These are phyloP conservation scores for Otolemur garnettii DNA, from an alignment of 2,113 vertebrate genomes.

Conservation along the genomic window DNA sequence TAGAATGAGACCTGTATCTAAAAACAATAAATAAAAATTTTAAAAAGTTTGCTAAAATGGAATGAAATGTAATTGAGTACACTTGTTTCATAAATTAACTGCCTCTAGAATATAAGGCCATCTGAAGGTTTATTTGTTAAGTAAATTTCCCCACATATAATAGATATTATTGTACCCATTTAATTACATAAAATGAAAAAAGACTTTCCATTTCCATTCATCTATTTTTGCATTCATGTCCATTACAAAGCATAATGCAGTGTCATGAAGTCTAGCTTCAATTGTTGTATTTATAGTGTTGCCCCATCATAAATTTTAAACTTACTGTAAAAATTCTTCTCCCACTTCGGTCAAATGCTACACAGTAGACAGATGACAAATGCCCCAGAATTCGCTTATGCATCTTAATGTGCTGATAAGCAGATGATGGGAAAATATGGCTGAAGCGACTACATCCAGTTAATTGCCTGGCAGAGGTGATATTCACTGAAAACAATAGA, in stretches of 20 bases:
- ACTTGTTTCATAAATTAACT: slow-evolving; percentile 49
- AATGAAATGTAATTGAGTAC: slow-evolving; percentile 32
- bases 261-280: slow-evolving; percentile 24
- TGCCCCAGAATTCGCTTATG: slow-evolving; percentile 98
- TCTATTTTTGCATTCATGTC: slow-evolving; percentile 25
- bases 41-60: neutral
- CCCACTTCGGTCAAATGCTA: slow-evolving; percentile 97
- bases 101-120: neutral
- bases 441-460: slow-evolving; percentile 94
- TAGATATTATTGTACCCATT: neutral
- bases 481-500: slow-evolving; percentile 88
- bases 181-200: slow-evolving; percentile 54
- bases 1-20: too few relatives aligned
- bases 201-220: slow-evolving; percentile 40
- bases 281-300: slow-evolving; percentile 22
- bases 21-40: too few relatives aligned
- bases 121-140: slow-evolving; percentile 1
- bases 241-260: slow-evolving; percentile 48
- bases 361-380: slow-evolving; percentile 98
- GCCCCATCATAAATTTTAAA: slow-evolving; percentile 56
- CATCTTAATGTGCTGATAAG: slow-evolving; percentile 99
- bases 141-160: slow-evolving; percentile 56
- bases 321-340: slow-evolving; percentile 97
- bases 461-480: slow-evolving; percentile 93
- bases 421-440: slow-evolving; percentile 93